Base-by-base conservation (phyloP, 2,113 vertebrate species). In the Salvator merianae region DNA sequence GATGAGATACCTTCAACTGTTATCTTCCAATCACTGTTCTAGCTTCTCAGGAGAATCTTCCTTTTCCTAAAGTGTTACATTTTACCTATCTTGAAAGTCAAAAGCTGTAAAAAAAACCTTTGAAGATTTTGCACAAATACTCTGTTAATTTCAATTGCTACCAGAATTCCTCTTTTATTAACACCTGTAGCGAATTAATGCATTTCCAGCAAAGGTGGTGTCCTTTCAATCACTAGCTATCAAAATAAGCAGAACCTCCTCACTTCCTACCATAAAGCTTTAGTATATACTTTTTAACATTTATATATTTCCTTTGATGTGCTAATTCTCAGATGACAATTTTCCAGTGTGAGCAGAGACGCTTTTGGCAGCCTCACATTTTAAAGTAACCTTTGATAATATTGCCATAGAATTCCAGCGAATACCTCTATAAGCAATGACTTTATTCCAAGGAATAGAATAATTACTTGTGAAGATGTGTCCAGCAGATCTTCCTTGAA, bases 281-380 rank as follows among this genome's bases (percentile, higher is more conserved):
- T 55, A 81, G 28, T 81, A 40, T 53, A 84, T 55, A 55, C 74
- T 69, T 82, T 74, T 77, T 77, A 59, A 69, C 63, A 77, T 77
- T 68, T 84, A 84, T 69, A 68, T 38, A 53, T 69, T 84, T 38
- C 47, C 65, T 84, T 84, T 84, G 82, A 84, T 84, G 74, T 84
- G 82, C 66, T 84, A 84, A 77, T 77, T 84, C 74, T 84, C 47
- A 8, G 43, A 34, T 77, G 82, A 53, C 43, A 84, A 74, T 84
- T 84, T 84, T 77, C 73, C 63, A 84, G 24, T 69, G 28, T 77
- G 34, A 77, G 26, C 43, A 74, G 47, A 66, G 26, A 76, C 53
- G 73, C 65, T 84, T 84, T 66, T 34, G 66, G 26, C 34, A 69
- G 63, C 63, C 38, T 77, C 20, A 38, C 18, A 30, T 69, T 55